phyloP scores from a whole-genome alignment of 2,113 vertebrate species.

The Corythoichthys intestinalis region DNA sequence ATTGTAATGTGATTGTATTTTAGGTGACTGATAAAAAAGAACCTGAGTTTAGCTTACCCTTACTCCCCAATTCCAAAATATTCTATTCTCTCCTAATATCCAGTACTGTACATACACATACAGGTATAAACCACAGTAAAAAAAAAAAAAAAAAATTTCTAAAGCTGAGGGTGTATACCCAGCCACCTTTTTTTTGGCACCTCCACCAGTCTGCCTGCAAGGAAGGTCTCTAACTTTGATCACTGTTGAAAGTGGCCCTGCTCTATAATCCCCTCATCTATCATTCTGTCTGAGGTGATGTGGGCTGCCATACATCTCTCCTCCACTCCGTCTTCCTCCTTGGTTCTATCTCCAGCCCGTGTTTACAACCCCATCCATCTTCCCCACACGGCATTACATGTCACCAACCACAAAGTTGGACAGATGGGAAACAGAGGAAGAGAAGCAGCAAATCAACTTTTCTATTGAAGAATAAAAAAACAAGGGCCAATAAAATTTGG shows the following conservation, averaged over 20 bases:
- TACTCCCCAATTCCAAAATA: constrained; percentile 7
- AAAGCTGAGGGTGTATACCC: constrained; percentile 31
- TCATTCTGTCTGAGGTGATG: constrained; percentile 64
- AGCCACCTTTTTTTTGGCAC: constrained; percentile 29
- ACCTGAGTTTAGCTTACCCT: neutral
- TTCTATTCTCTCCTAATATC: no score
- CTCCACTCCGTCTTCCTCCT: constrained; percentile 28
- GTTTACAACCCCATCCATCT: constrained; percentile 57
- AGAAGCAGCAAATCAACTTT: constrained; percentile 35
- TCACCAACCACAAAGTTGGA: constrained; percentile 36
- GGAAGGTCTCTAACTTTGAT: constrained; percentile 56
- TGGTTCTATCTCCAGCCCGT: constrained; percentile 31
- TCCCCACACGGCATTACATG: constrained; percentile 32
- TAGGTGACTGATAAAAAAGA: constrained; percentile 19
- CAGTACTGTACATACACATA: constrained; percentile 23
- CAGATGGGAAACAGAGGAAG: constrained; percentile 38
- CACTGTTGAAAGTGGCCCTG: constrained; percentile 56
- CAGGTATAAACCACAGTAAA: neutral
- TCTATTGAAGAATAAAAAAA: neutral
- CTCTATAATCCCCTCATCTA: constrained; percentile 63
- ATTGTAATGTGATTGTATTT: constrained; percentile 26
- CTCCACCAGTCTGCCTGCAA: constrained; percentile 27
- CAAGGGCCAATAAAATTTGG: neutral
- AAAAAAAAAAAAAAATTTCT: constrained; percentile 2
- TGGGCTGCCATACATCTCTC: constrained; percentile 60